Conservation (phyloP, 2,888 invertebrate genomes). For the Apantesis nais region DNA sequence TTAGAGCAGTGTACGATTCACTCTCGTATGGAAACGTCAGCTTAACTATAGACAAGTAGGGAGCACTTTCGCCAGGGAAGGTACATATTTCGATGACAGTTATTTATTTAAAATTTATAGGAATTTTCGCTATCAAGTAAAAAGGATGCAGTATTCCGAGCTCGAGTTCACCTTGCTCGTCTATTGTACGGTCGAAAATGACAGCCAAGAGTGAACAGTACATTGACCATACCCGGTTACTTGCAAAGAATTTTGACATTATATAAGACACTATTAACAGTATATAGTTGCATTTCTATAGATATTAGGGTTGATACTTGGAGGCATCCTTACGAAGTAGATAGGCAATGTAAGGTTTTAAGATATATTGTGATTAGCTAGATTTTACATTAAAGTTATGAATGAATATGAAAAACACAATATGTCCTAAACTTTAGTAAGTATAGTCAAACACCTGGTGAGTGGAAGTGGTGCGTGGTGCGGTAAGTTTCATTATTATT, state of each 20-base stretch:
- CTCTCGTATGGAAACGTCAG: neutral
- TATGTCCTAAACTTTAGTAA: slow-evolving; percentile 32
- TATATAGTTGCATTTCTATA: slow-evolving; percentile 20
- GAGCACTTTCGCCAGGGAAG: too few relatives aligned
- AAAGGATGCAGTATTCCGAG: neutral
- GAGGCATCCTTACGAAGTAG: slow-evolving; percentile 41
- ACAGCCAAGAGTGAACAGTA: neutral
- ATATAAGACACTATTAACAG: slow-evolving; percentile 9
- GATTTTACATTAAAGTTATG: neutral
- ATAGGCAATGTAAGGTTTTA: slow-evolving; percentile 17
- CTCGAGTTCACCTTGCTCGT: neutral
- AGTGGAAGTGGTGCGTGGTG: slow-evolving; percentile 78
- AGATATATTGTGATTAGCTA: slow-evolving; percentile 26
- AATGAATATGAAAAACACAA: slow-evolving; percentile 9
- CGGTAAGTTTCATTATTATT: slow-evolving; percentile 73
- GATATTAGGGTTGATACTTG: slow-evolving; percentile 47
- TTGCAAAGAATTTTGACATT: slow-evolving; percentile 14
- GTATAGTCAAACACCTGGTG: slow-evolving; percentile 40
- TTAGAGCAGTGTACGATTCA: neutral
- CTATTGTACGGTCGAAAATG: neutral
- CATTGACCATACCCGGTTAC: slow-evolving; percentile 14
- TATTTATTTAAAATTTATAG: neutral
- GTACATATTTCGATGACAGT: too few relatives aligned
- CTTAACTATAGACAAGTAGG: neutral
- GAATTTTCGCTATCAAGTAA: too few relatives aligned